These are phyloP conservation scores for Panagrolaimus sp. DNA, from an alignment of 1,140 invertebrate genomes.

Conservation along the genomic window DNA sequence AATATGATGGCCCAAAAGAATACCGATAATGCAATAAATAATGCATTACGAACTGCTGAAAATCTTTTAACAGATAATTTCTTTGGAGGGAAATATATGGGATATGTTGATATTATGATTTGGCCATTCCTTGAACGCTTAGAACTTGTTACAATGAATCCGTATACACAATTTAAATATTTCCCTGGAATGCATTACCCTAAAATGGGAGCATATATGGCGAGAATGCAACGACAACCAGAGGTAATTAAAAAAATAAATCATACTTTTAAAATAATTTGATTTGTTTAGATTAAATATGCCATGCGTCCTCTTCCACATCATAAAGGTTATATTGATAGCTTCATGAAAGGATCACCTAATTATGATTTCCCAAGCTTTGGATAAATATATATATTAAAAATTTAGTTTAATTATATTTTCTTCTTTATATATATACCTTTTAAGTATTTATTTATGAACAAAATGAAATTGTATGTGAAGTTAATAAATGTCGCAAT, in stretches of 20 bases:
- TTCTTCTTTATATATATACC: neutral
- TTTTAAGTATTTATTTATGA: neutral
- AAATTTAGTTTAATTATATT: neutral
- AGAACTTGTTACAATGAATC: conserved; percentile 29
- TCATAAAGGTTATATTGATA: conserved; percentile 33
- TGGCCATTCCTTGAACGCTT: conserved; percentile 38
- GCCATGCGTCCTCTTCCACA: conserved; percentile 22
- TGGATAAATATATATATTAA: neutral
- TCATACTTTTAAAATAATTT: neutral
- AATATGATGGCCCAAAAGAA: conserved; percentile 20
- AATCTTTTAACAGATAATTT: conserved; percentile 30
- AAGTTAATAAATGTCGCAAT: neutral
- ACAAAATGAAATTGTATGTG: neutral
- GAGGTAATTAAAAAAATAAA: conserved; percentile 17
- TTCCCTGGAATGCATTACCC: conserved; percentile 36
- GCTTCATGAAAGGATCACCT: conserved; percentile 23
- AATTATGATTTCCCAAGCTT: conserved; percentile 30
- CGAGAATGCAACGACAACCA: conserved; percentile 31
- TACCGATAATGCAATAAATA: conserved; percentile 31
- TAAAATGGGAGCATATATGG: conserved; percentile 35
- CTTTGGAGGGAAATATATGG: conserved; percentile 26
- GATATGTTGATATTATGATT: conserved; percentile 31
- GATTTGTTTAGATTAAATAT: conserved; percentile 34
- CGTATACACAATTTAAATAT: conserved; percentile 20
- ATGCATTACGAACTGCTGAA: conserved; percentile 31